phyloP scores from a whole-genome alignment of 1,140 invertebrate genomes.

The Zophobas morio region DNA sequence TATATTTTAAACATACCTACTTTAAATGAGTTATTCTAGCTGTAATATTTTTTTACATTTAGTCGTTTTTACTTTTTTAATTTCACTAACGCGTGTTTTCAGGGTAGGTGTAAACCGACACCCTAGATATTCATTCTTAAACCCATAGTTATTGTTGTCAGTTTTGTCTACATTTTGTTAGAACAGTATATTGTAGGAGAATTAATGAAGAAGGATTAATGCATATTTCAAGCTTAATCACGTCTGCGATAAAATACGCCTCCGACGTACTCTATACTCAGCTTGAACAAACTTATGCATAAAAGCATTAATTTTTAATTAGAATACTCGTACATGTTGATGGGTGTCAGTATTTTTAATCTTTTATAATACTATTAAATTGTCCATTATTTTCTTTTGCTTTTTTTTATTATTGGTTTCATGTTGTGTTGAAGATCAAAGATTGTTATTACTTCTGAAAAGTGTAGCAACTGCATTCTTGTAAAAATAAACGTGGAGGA shows the following conservation, averaged over 20 bases:
- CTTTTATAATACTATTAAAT: no score
- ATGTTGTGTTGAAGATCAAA: background rate
- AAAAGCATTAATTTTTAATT: no score
- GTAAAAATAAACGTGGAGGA: slow-evolving; percentile 1
- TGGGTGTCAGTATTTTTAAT: no score
- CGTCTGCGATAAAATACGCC: background rate
- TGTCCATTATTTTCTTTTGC: no score
- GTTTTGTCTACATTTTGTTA: background rate
- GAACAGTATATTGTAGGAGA: background rate
- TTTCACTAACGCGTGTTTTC: background rate
- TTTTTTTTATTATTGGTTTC: no score
- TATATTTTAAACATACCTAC: background rate
- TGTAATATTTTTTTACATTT: background rate
- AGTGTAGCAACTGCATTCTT: background rate
- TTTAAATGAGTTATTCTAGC: background rate
- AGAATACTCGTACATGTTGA: no score
- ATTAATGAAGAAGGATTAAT: background rate
- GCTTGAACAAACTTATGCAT: no score
- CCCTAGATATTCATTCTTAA: background rate
- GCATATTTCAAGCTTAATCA: background rate
- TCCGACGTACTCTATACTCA: no score
- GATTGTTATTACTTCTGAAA: background rate
- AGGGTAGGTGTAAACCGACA: background rate
- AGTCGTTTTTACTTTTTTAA: background rate
- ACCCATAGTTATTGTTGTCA: background rate